Evolutionary conservation across 2,888 invertebrate species (phyloP), one percentile per base, ranked within the genome.

Genomic region (Formica aserva): DNA sequence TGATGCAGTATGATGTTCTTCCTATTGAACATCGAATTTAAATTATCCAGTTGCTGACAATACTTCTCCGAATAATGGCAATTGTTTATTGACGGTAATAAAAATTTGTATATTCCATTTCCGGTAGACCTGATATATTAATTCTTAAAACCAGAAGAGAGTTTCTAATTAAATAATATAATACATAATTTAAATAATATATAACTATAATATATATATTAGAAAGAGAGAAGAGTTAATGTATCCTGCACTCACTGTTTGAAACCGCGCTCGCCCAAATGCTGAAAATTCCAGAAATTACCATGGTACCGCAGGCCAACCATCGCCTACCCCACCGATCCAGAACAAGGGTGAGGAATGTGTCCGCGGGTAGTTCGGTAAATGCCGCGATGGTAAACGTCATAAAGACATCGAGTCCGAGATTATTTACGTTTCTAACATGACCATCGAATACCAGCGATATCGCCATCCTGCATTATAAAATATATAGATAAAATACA

Each of bases 391-490:
- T 96, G 0, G 98, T 98, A 93, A 98, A 98, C 0, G 98, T 98
- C 82, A 98, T 93, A 94, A 98, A 98, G n/a, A 98, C 96, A 91
- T 98, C 97, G 89, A 98, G 95, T 0, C 98, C 98, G 62, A 98
- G 95, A 13, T 98, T 97, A 0, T 98, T 97, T 0, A 98, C 98
- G 93, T 98, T 98, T 92, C 98, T 96, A 22, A 98, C 98, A 93
- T 98, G 98, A 0, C 98, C 98, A 92, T 98, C 98, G 94, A 98
- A 98, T 0, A 98, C 98, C 92, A 98, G 93, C 0, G 98, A 98
- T 82, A 98, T 97, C n/a, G 97, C 97, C 97, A 98, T 98, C 95
- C 96, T 96, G 41, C 13, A 13, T 29, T 5, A 32, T 15, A 22
- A 13, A 0, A 38, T 26, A 29, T 71, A 35, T 63, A 45, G 63